Conservation (phyloP, 2,113 vertebrate genomes). For the Psettodes erumei region DNA sequence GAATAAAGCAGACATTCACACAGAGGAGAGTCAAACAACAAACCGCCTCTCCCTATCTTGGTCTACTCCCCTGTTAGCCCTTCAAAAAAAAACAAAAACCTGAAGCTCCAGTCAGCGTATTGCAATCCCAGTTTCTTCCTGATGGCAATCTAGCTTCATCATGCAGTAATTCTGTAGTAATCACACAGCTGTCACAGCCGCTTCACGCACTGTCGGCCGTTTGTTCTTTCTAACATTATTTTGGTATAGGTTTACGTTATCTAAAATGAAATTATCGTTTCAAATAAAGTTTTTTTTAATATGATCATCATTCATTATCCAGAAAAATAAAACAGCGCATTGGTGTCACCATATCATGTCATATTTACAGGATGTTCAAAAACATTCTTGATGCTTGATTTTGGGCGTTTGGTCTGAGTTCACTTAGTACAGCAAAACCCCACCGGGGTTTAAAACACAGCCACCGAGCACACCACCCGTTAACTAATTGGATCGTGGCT, state of each 20-base stretch:
- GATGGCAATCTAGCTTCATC: background rate
- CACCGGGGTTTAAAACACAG: no score
- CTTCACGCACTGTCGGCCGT: background rate
- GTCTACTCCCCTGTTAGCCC: conserved; percentile 15
- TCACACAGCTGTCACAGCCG: background rate
- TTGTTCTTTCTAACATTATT: background rate
- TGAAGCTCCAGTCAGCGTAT: background rate
- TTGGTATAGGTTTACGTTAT: background rate
- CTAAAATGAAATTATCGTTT: background rate
- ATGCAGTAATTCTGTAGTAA: conserved; percentile 6
- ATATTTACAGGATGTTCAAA: background rate
- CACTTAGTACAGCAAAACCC: no score
- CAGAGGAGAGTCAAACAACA: conserved; percentile 14
- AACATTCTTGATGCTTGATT: background rate
- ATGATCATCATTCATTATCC: background rate
- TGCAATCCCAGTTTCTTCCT: conserved; percentile 11
- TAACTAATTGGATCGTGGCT: background rate
- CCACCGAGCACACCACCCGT: background rate
- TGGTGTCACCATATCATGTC: background rate
- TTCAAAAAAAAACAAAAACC: conserved; percentile 22
- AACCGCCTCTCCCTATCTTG: conserved; percentile 21
- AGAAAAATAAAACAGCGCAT: no score
- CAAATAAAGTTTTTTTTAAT: background rate
- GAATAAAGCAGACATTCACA: conserved; percentile 58
- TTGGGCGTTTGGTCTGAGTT: background rate